phyloP scores from a whole-genome alignment of 1,140 invertebrate genomes.

The Holcopasites calliopsidis region DNA sequence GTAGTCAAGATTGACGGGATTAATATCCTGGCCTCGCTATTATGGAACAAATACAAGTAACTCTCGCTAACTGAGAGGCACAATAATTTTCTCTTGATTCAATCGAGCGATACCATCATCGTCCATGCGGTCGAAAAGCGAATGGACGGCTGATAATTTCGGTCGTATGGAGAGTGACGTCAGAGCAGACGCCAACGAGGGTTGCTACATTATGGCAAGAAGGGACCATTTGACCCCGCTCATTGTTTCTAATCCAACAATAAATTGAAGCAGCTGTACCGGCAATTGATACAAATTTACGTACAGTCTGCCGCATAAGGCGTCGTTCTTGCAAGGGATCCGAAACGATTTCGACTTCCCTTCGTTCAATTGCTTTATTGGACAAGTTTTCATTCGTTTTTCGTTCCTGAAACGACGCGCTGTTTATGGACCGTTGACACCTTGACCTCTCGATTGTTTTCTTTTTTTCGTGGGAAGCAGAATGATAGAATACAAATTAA shows the following conservation, averaged over 20 bases:
- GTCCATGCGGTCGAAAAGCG: slow-evolving; percentile 1
- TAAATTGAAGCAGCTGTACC: slow-evolving; percentile 79
- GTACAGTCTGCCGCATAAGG: slow-evolving; percentile 75
- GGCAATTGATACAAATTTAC: slow-evolving; percentile 79
- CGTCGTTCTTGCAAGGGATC: slow-evolving; percentile 46
- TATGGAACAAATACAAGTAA: too few species aligned
- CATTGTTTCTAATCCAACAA: slow-evolving; percentile 80
- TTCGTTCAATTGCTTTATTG: neutral
- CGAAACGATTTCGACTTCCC: neutral
- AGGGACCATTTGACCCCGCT: slow-evolving; percentile 76
- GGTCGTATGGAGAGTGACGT: slow-evolving; percentile 67
- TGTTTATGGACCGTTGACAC: too few species aligned
- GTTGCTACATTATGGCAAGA: slow-evolving; percentile 69
- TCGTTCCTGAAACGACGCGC: too few species aligned
- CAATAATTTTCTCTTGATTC: slow-evolving; percentile 26
- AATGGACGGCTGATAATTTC: slow-evolving; percentile 67
- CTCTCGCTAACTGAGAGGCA: too few species aligned
- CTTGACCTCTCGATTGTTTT: too few species aligned
- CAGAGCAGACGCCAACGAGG: slow-evolving; percentile 64
- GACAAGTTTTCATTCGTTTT: too few species aligned
- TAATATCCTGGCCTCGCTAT: too few species aligned
- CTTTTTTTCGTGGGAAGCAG: too few species aligned
- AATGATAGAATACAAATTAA: too few species aligned
- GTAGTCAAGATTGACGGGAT: too few species aligned
- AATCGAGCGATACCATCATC: slow-evolving; percentile 2